Conservation (phyloP, 2,888 invertebrate species). For the Nasonovia ribisnigri region DNA sequence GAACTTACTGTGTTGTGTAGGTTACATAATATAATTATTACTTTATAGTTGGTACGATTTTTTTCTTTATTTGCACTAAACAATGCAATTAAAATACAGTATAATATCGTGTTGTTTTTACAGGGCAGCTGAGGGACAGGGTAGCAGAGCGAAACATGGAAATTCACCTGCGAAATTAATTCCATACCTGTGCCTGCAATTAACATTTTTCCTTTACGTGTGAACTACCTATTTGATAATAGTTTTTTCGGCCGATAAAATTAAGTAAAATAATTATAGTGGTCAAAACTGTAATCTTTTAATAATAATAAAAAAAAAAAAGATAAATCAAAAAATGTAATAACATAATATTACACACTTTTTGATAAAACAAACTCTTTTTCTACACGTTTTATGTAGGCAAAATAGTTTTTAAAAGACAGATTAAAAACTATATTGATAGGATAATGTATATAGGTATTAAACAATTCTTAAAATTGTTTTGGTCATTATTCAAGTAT, state of each 20-base stretch:
- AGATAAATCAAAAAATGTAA: slow-evolving; percentile 3
- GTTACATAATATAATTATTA: background rate
- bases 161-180: background rate
- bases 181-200: background rate
- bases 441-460: background rate
- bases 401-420: background rate
- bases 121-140: background rate
- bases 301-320: background rate
- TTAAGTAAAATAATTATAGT: background rate
- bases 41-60: background rate
- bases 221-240: background rate
- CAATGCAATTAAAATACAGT: background rate
- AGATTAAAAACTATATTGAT: background rate
- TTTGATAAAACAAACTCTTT: slow-evolving; percentile 16
- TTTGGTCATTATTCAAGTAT: background rate
- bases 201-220: background rate
- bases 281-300: background rate
- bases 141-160: background rate
- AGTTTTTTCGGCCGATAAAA: background rate
- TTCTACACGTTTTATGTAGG: background rate
- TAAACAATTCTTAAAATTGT: background rate
- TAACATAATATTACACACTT: background rate
- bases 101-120: background rate
- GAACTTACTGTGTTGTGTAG: background rate
- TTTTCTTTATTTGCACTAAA: background rate